Percentiles rank a stretch among this genome's conserved stretches.
Conservation (phyloP, 2,113 vertebrate genomes). For the Neodontobutis hainanensis region DNA sequence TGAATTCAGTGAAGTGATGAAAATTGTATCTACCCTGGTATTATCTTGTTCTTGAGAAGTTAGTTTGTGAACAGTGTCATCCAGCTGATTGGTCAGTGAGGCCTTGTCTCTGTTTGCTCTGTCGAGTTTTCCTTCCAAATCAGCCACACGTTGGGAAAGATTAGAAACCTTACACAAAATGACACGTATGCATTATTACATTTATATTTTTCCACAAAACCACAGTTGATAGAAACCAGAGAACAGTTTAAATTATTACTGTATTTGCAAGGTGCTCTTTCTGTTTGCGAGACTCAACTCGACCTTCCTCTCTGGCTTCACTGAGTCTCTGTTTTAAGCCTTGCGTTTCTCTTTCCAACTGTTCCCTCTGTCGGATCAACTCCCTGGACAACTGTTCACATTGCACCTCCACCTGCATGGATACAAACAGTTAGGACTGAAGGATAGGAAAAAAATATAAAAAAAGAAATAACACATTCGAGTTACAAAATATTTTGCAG, state of each 20-base stretch:
- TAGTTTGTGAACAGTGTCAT: slow-evolving; percentile 81
- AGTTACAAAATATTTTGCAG: neutral
- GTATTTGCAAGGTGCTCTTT: slow-evolving; percentile 77
- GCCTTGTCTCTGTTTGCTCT: slow-evolving; percentile 82
- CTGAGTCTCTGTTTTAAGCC: slow-evolving; percentile 79
- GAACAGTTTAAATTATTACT: slow-evolving; percentile 66
- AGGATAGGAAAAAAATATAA: neutral
- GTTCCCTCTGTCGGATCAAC: slow-evolving; percentile 81
- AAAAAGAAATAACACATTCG: neutral
- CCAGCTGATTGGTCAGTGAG: slow-evolving; percentile 82
- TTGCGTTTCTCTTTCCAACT: slow-evolving; percentile 81
- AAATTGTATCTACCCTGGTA: slow-evolving; percentile 77
- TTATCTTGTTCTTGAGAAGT: slow-evolving; percentile 80
- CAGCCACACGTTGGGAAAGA: slow-evolving; percentile 83
- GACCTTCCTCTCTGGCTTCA: slow-evolving; percentile 79
- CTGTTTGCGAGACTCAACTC: slow-evolving; percentile 81
- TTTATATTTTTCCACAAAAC: neutral
- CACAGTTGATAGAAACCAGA: neutral
- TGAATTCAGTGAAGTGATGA: no score
- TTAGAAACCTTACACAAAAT: slow-evolving; percentile 76
- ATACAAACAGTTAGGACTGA: slow-evolving; percentile 4
- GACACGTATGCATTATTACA: slow-evolving; percentile 8
- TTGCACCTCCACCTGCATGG: slow-evolving; percentile 82
- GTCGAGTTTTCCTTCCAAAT: slow-evolving; percentile 82
- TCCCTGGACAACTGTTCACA: slow-evolving; percentile 88